Evolutionary conservation across 2,797 vertebrate genomes (phyloP), one percentile per base, ranked within the genome.

Genomic region (Rhinella marina): DNA sequence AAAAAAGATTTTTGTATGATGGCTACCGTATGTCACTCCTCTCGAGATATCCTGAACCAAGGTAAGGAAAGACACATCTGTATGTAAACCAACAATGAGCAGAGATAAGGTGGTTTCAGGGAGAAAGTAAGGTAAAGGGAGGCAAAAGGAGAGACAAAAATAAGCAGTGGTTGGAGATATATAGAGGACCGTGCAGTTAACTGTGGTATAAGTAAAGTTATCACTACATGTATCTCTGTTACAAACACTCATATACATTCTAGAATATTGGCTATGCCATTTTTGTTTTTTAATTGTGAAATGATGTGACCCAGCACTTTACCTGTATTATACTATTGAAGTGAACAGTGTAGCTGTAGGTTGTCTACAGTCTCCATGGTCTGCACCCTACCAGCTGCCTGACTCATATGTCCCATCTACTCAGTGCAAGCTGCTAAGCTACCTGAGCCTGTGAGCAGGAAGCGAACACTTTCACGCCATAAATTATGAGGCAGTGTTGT

Each of bases 391-490:
- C 41, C 7, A n/a, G 64, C 72, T 70, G 79, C 84, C 81, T 83
- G 88, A 89, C 79, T 89, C 81, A 80, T 48, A 86, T 73, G 81
- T 83, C 84, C 80, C 80, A 76, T 89, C 50, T 73, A 70, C 84
- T 73, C 81, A n/a, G 8, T 48, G 84, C 48, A 32, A 77, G 84
- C 79, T 86, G 88, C 80, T 86, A 89, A 86, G 66, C 88, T 86
- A 73, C 29, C 80, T 83, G 73, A 86, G 88, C 73, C 88, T 73
- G 52, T 70, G 88, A 86, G 88, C 84, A 86, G 88, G 85, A 89
- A 86, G 88, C 19, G 52, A 89, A 78, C 52, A 76, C 88, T 89
- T 86, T 89, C 85, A 86, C 88, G 80, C 88, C 85, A 89, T 89
- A 89, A 89, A 89, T 89, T 86, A 86, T 83, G 72, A 89, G 88